These are phyloP conservation scores for Monopterus albus DNA, from an alignment of 2,113 vertebrate species.

Conservation along the genomic window DNA sequence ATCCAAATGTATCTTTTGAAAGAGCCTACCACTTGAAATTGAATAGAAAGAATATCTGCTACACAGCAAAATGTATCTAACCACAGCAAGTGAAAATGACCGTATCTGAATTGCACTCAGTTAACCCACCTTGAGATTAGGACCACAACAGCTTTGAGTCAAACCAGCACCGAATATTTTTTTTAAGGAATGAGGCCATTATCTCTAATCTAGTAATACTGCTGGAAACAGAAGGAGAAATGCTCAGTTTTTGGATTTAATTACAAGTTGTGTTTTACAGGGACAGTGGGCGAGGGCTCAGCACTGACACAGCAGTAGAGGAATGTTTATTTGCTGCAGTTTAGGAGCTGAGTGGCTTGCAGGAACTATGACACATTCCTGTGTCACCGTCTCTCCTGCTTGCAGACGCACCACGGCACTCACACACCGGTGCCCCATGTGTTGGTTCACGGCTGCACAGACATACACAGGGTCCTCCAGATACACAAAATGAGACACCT, in stretches of 20 bases:
- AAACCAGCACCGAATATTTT: too few relatives aligned
- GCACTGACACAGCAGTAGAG: constrained; percentile 81
- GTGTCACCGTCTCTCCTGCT: constrained; percentile 72
- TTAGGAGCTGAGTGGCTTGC: constrained; percentile 79
- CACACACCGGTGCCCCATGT: constrained; percentile 32
- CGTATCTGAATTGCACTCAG: neutral
- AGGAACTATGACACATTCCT: constrained; percentile 84
- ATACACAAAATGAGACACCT: constrained; percentile 38
- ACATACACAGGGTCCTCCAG: constrained; percentile 1
- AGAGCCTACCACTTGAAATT: neutral
- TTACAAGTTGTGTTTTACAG: constrained; percentile 82
- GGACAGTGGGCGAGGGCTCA: constrained; percentile 75
- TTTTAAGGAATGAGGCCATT: constrained; percentile 43
- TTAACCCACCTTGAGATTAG: constrained; percentile 12
- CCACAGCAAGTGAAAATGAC: constrained; percentile 17
- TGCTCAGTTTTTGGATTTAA: constrained; percentile 80
- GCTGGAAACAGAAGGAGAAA: constrained; percentile 63
- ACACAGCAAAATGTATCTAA: too few relatives aligned
- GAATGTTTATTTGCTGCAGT: constrained; percentile 87
- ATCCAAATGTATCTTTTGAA: constrained; percentile 15
- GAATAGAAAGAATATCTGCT: too few relatives aligned
- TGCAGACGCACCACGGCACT: constrained; percentile 44
- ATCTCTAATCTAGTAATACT: constrained; percentile 54
- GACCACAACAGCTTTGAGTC: too few relatives aligned
- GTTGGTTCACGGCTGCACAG: constrained; percentile 39